A percentile compares a stretch with the other conserved stretches of the same genome.
Evolutionary conservation across 2,888 invertebrate species (phyloP).

Genomic region (Volucella bombylans): DNA sequence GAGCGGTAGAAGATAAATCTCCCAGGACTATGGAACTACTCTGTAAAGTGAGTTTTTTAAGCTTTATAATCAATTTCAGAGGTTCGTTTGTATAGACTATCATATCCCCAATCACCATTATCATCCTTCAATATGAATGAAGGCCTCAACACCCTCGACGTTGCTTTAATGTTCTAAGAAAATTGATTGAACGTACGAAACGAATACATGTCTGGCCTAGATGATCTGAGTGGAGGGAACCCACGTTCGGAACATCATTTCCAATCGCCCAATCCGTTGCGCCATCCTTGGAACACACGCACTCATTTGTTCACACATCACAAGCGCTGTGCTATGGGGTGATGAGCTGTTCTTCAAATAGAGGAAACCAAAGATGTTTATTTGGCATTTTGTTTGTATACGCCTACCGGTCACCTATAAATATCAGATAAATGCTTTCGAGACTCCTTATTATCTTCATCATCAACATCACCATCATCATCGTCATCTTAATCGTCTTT

Average conservation of each 20-base stretch:
- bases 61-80: too few relatives aligned
- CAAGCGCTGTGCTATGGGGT: constrained; percentile 15
- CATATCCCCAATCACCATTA: too few relatives aligned
- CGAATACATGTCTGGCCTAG: background rate
- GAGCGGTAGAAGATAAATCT: too few relatives aligned
- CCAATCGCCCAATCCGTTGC: constrained; percentile 54
- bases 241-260: constrained; percentile 52
- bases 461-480: constrained; percentile 37
- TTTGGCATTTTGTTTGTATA: constrained; percentile 71
- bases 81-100: too few relatives aligned
- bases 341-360: constrained; percentile 13
- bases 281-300: constrained; percentile 57
- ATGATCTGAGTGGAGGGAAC: constrained; percentile 14
- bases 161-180: background rate
- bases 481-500: constrained; percentile 15
- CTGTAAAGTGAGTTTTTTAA: too few relatives aligned
- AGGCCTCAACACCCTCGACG: constrained; percentile 10
- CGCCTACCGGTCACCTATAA: constrained; percentile 74
- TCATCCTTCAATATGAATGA: too few relatives aligned
- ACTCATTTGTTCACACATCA: constrained; percentile 70
- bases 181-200: constrained; percentile 52
- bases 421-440: constrained; percentile 68
- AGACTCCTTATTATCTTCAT: constrained; percentile 67
- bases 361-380: constrained; percentile 60
- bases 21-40: too few relatives aligned